Conservation (phyloP, 2,113 vertebrate species). For the Limnothrissa miodon region DNA sequence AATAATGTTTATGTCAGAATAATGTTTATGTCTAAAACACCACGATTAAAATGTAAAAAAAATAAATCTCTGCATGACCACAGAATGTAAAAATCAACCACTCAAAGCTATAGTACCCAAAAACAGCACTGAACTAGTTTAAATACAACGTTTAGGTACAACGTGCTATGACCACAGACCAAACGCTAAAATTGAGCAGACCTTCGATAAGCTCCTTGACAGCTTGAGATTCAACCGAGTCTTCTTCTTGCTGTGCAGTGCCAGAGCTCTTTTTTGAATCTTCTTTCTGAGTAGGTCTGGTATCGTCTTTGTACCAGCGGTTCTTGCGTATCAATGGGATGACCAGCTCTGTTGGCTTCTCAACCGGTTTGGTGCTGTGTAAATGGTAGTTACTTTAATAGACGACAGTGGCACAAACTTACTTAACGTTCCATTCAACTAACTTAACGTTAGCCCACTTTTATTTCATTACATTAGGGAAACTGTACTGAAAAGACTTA, state of each 20-base stretch:
- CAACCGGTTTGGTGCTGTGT: conserved; percentile 70
- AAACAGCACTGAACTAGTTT: background rate
- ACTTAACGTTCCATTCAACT: background rate
- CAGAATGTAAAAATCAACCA: no score
- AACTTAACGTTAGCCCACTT: no score
- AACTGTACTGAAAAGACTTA: background rate
- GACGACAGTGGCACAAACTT: background rate
- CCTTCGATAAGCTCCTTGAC: conserved; percentile 87
- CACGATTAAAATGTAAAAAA: no score
- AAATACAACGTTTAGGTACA: background rate
- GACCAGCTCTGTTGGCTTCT: conserved; percentile 76
- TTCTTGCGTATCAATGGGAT: conserved; percentile 85
- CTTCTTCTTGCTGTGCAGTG: conserved; percentile 29
- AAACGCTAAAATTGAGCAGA: conserved; percentile 32
- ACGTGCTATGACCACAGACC: background rate
- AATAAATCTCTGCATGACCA: no score
- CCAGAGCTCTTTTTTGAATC: conserved; percentile 29
- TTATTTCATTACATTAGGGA: background rate
- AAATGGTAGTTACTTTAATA: background rate
- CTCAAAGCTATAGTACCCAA: background rate
- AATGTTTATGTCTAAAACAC: background rate
- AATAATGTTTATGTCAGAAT: background rate
- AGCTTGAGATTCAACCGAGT: conserved; percentile 79
- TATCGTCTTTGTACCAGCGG: conserved; percentile 64
- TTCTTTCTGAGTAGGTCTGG: conserved; percentile 28